A percentile compares a stretch with the other conserved stretches of the same genome.
These are phyloP conservation scores for Cantharis flavilabris DNA, from an alignment of 2,888 invertebrate species.

Conservation along the genomic window DNA sequence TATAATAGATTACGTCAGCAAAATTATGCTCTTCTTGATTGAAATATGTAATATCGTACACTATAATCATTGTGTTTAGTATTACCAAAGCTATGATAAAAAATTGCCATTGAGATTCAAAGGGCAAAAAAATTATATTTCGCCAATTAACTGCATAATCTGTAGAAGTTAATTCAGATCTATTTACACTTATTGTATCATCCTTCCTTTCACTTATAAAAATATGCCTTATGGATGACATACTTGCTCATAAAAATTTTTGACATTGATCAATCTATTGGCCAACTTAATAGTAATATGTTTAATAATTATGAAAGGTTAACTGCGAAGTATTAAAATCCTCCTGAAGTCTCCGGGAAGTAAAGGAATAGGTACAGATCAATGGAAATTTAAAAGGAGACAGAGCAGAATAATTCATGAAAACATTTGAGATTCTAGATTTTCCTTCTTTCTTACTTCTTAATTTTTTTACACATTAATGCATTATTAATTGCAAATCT, in stretches of 20 bases:
- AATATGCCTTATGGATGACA: not conserved
- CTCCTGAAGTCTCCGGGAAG: too few species aligned
- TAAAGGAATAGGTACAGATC: too few species aligned
- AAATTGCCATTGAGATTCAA: constrained; percentile 22
- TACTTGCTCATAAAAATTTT: not conserved
- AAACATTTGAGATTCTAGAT: too few species aligned
- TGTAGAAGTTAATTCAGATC: not conserved
- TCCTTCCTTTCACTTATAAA: not conserved
- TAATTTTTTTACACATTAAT: too few species aligned
- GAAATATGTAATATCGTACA: constrained; percentile 18
- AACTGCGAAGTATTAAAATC: too few species aligned
- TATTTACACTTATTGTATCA: not conserved
- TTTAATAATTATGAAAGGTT: too few species aligned
- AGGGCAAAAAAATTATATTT: constrained; percentile 33
- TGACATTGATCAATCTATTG: not conserved
- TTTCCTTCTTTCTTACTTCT: too few species aligned
- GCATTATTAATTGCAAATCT: too few species aligned
- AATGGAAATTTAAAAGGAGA: too few species aligned
- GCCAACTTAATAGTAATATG: not conserved
- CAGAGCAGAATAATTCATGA: too few species aligned
- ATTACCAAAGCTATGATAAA: constrained; percentile 12
- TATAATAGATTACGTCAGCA: constrained; percentile 7
- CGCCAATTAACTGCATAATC: constrained; percentile 22
- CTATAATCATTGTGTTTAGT: constrained; percentile 16
- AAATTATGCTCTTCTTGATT: not conserved